Base-by-base conservation (phyloP, 1,140 invertebrate species). In the Oscheius sp. region DNA sequence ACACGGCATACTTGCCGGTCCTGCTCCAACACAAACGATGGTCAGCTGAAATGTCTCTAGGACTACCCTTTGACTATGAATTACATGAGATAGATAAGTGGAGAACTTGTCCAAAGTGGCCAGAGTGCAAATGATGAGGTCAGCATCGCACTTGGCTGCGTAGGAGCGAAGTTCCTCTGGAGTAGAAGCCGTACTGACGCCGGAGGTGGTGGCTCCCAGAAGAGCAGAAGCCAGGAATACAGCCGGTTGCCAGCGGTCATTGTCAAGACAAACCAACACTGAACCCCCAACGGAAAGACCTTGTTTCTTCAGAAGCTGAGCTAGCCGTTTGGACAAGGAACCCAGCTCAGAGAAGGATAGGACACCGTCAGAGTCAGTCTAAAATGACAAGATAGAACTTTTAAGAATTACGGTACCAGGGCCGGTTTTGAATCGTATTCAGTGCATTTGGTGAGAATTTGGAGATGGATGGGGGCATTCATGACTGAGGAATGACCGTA, bases 211-310 rank as follows among this genome's bases (percentile, higher is more conserved):
- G 34, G 66, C 67, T 18, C 79, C 79, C 15, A 80, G n/a, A 13
- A 81, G 38, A 2, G 79, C 77, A 1, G 49, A 35, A 49, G 74
- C 77, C 45, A 79, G 59, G 58, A 80, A 80, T 13, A 79, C 42
- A 4, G 79, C 28, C 7, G 79, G 79, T 49, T 80, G 80, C 45
- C 67, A 68, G 18, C 52, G 52, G n/a, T 31, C 20, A 31, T 68
- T 68, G 38, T 49, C 31, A 23, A 68, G 23, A 28, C 67, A 68
- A 18, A 68, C 52, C 7, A 68, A 26, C n/a, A 59, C 29, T 23
- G 49, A 55, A 20, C 49, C 49, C 7, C 49, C 49, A 23, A 26
- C 49, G 7, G 49, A 20, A 26, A 55, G 49, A 23, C 49, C 49
- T 55, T 55, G 49, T 26, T 55, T 55, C 23, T 55, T 55, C 23